Evolutionary conservation across 2,888 invertebrate genomes (phyloP).

Genomic region (Cosmopolites sordidus): DNA sequence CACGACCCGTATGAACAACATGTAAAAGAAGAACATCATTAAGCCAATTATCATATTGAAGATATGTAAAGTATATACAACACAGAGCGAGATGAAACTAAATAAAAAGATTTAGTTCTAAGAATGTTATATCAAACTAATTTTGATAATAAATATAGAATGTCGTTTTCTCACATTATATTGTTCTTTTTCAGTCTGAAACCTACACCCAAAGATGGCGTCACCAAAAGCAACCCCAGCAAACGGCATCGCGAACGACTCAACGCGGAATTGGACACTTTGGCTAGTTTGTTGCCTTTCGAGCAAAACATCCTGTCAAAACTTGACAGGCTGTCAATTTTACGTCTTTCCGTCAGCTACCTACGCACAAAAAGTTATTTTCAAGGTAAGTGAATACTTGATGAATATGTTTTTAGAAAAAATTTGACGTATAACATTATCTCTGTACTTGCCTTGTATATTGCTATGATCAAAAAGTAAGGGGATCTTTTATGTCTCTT

Average conservation of each 20-base stretch:
- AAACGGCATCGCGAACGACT: slow-evolving; percentile 96
- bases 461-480: neutral
- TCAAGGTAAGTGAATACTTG: slow-evolving; percentile 87
- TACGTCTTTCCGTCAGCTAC: slow-evolving; percentile 96
- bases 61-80: no score
- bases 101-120: no score
- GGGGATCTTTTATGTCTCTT: neutral
- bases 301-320: slow-evolving; percentile 98
- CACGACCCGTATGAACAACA: no score
- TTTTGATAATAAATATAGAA: no score
- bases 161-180: no score
- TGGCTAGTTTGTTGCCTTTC: slow-evolving; percentile 92
- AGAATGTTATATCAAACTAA: no score
- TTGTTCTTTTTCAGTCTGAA: slow-evolving; percentile 71
- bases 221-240: slow-evolving; percentile 96
- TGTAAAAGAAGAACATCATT: no score
- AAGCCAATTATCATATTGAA: no score
- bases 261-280: slow-evolving; percentile 95
- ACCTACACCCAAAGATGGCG: slow-evolving; percentile 91
- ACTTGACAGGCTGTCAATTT: slow-evolving; percentile 94
- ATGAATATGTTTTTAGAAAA: no score
- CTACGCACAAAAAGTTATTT: slow-evolving; percentile 99
- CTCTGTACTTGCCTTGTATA: no score
- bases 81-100: no score
- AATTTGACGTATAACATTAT: no score